Evolutionary conservation across 2,797 vertebrate genomes (phyloP).

Genomic region (Danionella dracula): DNA sequence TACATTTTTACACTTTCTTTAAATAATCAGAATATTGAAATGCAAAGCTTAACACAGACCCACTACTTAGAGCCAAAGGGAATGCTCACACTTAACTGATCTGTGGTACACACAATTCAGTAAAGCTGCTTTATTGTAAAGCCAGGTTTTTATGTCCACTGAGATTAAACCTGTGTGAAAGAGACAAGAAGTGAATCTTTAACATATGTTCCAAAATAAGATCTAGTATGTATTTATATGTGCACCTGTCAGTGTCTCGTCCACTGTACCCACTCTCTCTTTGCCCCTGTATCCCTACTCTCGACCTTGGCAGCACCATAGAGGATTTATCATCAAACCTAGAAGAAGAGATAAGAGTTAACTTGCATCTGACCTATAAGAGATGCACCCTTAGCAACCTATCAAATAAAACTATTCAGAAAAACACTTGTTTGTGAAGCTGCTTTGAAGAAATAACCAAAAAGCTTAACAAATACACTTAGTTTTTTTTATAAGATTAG

Average conservation of each 20-base stretch:
- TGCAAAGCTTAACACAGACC: no score
- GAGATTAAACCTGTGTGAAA: slow-evolving; percentile 50
- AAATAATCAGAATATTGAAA: no score
- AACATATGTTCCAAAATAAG: neutral
- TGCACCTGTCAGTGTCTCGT: slow-evolving; percentile 49
- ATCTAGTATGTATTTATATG: neutral
- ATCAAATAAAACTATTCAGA: no score
- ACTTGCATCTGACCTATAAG: neutral
- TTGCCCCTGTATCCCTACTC: slow-evolving; percentile 17
- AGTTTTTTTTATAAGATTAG: no score
- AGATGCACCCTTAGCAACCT: neutral
- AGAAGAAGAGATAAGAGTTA: neutral
- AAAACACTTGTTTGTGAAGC: no score
- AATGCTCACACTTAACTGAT: neutral
- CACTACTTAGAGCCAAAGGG: no score
- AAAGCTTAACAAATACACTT: no score
- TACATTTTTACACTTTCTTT: no score
- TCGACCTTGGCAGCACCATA: slow-evolving; percentile 10
- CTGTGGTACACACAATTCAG: neutral
- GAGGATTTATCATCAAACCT: slow-evolving; percentile 47
- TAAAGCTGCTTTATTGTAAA: slow-evolving; percentile 19
- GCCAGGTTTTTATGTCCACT: slow-evolving; percentile 22
- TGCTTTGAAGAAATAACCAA: no score
- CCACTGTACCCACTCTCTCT: slow-evolving; percentile 40
- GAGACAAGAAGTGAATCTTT: slow-evolving; percentile 2